phyloP scores from a whole-genome alignment of 2,888 invertebrate genomes.

The Chalcis sispes region DNA sequence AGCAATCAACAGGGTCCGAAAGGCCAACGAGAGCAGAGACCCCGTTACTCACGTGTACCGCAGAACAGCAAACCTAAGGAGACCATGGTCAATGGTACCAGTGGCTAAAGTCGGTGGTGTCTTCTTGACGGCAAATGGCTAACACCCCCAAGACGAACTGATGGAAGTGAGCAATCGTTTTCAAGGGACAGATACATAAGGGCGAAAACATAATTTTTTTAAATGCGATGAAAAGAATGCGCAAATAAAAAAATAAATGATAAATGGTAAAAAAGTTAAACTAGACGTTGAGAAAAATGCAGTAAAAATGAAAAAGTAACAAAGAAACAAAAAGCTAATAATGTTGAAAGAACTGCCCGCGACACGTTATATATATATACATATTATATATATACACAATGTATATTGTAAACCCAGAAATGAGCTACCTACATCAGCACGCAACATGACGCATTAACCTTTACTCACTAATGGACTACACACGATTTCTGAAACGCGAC shows the following conservation, averaged over 20 bases:
- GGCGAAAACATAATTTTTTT: slow-evolving; percentile 50
- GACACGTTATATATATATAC: slow-evolving; percentile 49
- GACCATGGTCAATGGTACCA: slow-evolving; percentile 83
- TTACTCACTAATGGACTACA: slow-evolving; percentile 73
- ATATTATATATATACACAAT: slow-evolving; percentile 59
- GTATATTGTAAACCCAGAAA: slow-evolving; percentile 64
- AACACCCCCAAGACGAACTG: slow-evolving; percentile 55
- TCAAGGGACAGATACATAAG: slow-evolving; percentile 54
- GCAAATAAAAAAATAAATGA: slow-evolving; percentile 22
- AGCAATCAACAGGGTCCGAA: slow-evolving; percentile 67
- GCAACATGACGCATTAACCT: slow-evolving; percentile 72
- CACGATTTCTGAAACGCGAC: slow-evolving; percentile 71
- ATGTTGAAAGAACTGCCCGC: slow-evolving; percentile 49
- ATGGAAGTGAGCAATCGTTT: slow-evolving; percentile 55
- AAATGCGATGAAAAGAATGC: slow-evolving; percentile 30
- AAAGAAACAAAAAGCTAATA: slow-evolving; percentile 31
- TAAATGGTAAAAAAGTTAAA: slow-evolving; percentile 35
- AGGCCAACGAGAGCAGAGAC: slow-evolving; percentile 72
- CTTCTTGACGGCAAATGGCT: slow-evolving; percentile 48
- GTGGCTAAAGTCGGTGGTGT: slow-evolving; percentile 70
- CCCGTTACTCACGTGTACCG: slow-evolving; percentile 71
- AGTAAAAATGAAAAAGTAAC: slow-evolving; percentile 25
- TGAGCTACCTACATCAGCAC: slow-evolving; percentile 71
- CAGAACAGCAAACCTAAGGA: slow-evolving; percentile 80
- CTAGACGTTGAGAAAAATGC: slow-evolving; percentile 38